Conservation (phyloP, 2,888 invertebrate genomes). For the Mantis religiosa region DNA sequence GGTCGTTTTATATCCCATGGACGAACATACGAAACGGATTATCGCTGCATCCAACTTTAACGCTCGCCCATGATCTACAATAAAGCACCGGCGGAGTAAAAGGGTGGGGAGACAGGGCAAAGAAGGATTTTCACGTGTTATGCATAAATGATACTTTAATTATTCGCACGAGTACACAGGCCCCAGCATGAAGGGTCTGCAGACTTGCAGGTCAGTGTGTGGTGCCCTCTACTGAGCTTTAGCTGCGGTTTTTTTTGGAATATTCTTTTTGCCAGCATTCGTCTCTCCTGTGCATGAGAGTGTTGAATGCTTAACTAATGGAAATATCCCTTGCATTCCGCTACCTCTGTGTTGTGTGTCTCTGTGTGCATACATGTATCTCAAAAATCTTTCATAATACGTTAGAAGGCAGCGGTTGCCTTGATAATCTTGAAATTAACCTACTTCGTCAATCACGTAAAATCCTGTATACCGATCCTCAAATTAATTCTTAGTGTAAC, state of each 20-base stretch:
- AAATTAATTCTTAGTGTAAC: too few species aligned
- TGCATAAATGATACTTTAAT: conserved; percentile 4
- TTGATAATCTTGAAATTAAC: too few species aligned
- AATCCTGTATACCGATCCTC: too few species aligned
- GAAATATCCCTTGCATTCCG: not conserved
- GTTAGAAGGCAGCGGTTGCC: too few species aligned
- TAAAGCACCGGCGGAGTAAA: not conserved
- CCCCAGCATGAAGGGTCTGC: not conserved
- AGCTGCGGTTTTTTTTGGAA: not conserved
- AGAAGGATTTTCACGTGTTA: not conserved
- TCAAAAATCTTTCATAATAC: too few species aligned
- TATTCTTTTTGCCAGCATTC: not conserved
- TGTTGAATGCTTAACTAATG: not conserved
- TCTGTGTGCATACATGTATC: too few species aligned
- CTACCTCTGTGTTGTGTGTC: too few species aligned
- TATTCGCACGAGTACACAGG: not conserved
- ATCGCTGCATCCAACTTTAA: conserved; percentile 1
- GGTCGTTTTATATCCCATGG: not conserved
- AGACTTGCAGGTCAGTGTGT: not conserved
- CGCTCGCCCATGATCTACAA: not conserved
- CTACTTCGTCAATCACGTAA: too few species aligned
- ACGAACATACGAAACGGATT: not conserved
- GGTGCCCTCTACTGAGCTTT: not conserved
- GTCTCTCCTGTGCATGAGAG: not conserved
- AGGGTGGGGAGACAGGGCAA: too few species aligned